phyloP scores from a whole-genome alignment of 2,113 vertebrate species.

The Helogale parvula region DNA sequence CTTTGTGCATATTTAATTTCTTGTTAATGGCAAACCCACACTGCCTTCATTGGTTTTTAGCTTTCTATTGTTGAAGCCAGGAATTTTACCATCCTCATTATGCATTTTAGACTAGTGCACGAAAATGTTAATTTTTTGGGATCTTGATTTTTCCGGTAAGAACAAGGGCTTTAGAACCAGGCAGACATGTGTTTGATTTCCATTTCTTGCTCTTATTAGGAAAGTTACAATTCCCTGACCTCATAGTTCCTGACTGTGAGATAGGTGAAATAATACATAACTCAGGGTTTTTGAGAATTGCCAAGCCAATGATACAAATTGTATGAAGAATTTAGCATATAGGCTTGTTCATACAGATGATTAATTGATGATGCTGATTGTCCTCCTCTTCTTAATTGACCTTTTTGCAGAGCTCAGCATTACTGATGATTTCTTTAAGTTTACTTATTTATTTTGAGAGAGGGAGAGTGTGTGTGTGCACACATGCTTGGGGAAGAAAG shows the following conservation, averaged over 20 bases:
- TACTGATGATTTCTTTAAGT: background rate
- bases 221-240: background rate
- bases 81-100: background rate
- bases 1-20: background rate
- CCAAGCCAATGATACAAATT: background rate
- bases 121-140: background rate
- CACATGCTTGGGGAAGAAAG: too few relatives aligned
- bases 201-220: background rate
- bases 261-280: background rate
- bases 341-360: background rate
- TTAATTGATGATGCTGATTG: background rate
- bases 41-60: background rate
- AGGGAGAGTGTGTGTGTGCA: too few relatives aligned
- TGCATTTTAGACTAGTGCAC: background rate
- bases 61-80: background rate
- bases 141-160: background rate
- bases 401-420: background rate
- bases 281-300: background rate
- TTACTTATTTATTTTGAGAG: too few relatives aligned
- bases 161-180: background rate
- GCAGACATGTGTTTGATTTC: background rate
- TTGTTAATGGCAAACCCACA: background rate
- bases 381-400: background rate
- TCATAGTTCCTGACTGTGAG: background rate
- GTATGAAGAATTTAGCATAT: background rate